These are phyloP conservation scores for Taurulus bubalis DNA, from an alignment of 2,113 vertebrate species.

Conservation along the genomic window DNA sequence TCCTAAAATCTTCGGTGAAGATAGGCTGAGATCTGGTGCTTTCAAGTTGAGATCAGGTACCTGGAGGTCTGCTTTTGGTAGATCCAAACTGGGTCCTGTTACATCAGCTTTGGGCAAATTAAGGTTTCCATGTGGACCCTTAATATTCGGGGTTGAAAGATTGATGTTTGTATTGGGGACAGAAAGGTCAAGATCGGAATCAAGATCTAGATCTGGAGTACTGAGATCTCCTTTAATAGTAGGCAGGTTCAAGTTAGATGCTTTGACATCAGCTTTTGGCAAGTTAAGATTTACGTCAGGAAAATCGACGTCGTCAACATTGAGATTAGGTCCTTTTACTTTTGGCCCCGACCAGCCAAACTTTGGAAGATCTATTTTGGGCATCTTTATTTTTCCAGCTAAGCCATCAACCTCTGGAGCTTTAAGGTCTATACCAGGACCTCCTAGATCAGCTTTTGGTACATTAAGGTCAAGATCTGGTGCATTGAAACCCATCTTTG, in stretches of 20 bases:
- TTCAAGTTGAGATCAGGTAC: slow-evolving; percentile 34
- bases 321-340: slow-evolving; percentile 56
- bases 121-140: slow-evolving; percentile 40
- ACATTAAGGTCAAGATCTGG: slow-evolving; percentile 28
- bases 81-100: slow-evolving; percentile 45
- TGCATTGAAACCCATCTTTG: slow-evolving; percentile 23
- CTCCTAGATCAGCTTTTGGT: slow-evolving; percentile 41
- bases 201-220: slow-evolving; percentile 15
- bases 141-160: slow-evolving; percentile 31
- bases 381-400: slow-evolving; percentile 57
- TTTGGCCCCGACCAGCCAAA: slow-evolving; percentile 55
- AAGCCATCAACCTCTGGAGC: slow-evolving; percentile 58
- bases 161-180: slow-evolving; percentile 39
- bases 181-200: slow-evolving; percentile 19
- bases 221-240: not conserved
- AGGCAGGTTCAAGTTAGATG: slow-evolving; percentile 15
- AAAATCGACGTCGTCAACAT: slow-evolving; percentile 27
- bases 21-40: slow-evolving; percentile 37
- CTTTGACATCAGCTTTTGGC: not conserved
- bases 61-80: slow-evolving; percentile 47
- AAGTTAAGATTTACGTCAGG: slow-evolving; percentile 15
- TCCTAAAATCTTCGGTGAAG: slow-evolving; percentile 39
- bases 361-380: slow-evolving; percentile 68
- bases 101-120: slow-evolving; percentile 61
- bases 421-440: slow-evolving; percentile 33